phyloP scores from a whole-genome alignment of 2,113 vertebrate genomes.

The Nipponia nippon region DNA sequence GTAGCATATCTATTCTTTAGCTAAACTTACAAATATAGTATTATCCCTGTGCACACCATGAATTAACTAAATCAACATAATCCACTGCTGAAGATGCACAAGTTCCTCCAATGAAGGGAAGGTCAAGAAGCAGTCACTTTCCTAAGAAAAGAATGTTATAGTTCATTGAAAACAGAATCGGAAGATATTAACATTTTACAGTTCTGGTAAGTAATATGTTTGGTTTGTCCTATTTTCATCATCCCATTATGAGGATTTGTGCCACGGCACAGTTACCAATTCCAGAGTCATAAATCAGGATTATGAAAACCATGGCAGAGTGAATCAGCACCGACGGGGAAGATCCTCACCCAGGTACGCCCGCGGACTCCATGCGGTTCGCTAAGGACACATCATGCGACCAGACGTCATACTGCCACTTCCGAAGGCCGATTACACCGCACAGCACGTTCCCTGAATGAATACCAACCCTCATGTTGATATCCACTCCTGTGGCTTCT shows the following conservation, averaged over 20 bases:
- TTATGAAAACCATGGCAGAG: neutral
- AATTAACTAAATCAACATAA: neutral
- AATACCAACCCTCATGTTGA: constrained; percentile 97
- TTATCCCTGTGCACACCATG: neutral
- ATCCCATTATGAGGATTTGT: neutral
- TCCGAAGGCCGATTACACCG: constrained; percentile 93
- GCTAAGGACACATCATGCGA: constrained; percentile 96
- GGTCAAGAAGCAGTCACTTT: neutral
- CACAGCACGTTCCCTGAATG: constrained; percentile 97
- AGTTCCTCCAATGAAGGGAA: neutral
- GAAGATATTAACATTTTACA: neutral
- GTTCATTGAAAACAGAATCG: neutral
- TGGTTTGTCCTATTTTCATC: neutral
- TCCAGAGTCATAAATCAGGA: neutral
- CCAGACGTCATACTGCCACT: constrained; percentile 99
- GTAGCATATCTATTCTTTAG: neutral
- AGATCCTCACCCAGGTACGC: constrained; percentile 87
- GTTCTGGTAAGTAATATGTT: neutral
- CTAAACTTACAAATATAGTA: neutral
- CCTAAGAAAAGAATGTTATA: neutral
- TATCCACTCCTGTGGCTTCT: constrained; percentile 94
- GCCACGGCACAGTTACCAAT: neutral
- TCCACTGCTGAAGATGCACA: neutral
- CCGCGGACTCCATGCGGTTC: constrained; percentile 97
- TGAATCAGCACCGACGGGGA: too few species aligned